Evolutionary conservation across 2,113 vertebrate genomes (phyloP).

Genomic region (Thinocorus orbignyianus): DNA sequence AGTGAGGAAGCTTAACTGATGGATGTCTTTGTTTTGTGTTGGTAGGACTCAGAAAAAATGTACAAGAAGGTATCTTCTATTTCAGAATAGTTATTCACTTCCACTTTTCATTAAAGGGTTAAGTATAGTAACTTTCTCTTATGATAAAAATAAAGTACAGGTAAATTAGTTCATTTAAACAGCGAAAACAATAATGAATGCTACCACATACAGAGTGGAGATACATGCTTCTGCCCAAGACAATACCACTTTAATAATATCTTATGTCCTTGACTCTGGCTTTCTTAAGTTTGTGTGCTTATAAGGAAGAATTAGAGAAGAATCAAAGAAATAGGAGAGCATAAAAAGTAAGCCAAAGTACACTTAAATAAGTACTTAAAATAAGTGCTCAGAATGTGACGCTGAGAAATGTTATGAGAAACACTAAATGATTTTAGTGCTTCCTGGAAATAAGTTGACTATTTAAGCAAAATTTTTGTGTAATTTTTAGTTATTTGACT

Average conservation of each 20-base stretch:
- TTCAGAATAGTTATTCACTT: not conserved
- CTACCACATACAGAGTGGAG: not conserved
- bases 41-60: not conserved
- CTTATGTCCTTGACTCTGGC: not conserved
- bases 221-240: not conserved
- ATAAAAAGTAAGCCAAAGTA: not conserved
- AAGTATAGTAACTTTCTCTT: not conserved
- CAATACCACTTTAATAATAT: not conserved
- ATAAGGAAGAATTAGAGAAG: not conserved
- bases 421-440: not conserved
- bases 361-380: not conserved
- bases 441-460: not conserved
- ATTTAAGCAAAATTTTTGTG: not conserved
- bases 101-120: not conserved
- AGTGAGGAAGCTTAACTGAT: not conserved
- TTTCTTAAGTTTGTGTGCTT: not conserved
- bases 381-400: not conserved
- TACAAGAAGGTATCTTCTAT: not conserved
- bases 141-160: not conserved
- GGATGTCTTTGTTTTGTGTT: not conserved
- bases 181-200: not conserved
- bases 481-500: not conserved
- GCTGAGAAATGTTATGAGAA: not conserved
- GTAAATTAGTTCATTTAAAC: not conserved
- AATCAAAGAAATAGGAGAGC: not conserved